Evolutionary conservation across 2,113 vertebrate species (phyloP).

Genomic region (Callocephalon fimbriatum): DNA sequence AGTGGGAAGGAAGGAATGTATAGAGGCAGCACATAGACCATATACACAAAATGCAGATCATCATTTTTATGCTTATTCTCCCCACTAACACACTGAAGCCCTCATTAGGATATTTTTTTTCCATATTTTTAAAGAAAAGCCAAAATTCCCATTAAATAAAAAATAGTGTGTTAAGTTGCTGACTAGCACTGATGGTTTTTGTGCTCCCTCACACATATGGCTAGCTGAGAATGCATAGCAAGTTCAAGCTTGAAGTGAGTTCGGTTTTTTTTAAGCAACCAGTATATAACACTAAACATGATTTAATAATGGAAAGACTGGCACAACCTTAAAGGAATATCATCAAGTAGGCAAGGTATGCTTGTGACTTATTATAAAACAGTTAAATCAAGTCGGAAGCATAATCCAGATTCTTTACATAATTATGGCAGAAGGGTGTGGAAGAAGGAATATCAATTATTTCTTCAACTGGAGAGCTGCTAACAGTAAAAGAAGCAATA

Average conservation of each 20-base stretch:
- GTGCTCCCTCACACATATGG: conserved; percentile 54
- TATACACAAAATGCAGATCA: neutral
- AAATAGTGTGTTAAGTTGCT: neutral
- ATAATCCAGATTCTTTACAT: conserved; percentile 68
- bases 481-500: neutral
- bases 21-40: neutral
- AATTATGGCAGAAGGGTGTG: conserved; percentile 61
- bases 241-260: conserved; percentile 51
- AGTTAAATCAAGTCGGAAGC: conserved; percentile 49
- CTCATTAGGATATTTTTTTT: neutral
- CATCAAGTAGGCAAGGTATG: conserved; percentile 59
- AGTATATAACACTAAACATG: conserved; percentile 58
- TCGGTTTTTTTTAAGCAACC: conserved; percentile 46
- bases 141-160: neutral
- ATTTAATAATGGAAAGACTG: conserved; percentile 72
- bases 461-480: neutral
- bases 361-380: conserved; percentile 59
- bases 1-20: neutral
- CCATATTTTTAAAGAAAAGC: neutral
- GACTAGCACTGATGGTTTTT: neutral
- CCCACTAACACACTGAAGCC: neutral
- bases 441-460: conserved; percentile 16
- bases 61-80: neutral
- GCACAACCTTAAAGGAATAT: conserved; percentile 66
- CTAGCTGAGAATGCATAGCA: conserved; percentile 31